These are phyloP conservation scores for Arrhamphus sclerolepis DNA, from an alignment of 2,797 vertebrate genomes.

Conservation along the genomic window DNA sequence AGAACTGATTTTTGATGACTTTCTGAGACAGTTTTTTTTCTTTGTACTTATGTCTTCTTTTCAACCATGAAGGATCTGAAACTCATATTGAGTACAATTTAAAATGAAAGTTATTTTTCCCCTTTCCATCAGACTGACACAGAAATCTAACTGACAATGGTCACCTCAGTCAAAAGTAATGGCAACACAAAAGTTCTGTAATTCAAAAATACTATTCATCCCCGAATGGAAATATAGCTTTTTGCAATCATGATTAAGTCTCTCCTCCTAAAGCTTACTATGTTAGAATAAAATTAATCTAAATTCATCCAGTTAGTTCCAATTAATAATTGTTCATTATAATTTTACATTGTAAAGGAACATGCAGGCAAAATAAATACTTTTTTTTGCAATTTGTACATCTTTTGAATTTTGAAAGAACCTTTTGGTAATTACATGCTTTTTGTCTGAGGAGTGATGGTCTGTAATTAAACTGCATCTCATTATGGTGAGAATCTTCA, in stretches of 20 bases:
- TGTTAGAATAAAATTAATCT: no score
- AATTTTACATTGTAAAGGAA: background rate
- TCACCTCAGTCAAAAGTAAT: constrained; percentile 30
- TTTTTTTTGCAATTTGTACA: background rate
- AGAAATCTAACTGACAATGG: background rate
- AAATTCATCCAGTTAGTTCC: background rate
- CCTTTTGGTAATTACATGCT: constrained; percentile 1
- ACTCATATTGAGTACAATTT: constrained; percentile 28
- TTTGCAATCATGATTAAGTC: no score
- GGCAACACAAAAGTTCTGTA: no score
- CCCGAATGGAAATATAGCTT: no score
- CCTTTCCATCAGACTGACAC: constrained; percentile 15
- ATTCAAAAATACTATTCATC: no score
- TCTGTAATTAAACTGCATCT: constrained; percentile 9
- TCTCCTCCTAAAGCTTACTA: no score
- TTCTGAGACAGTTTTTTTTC: no score
- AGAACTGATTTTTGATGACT: no score
- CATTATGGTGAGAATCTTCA: constrained; percentile 12
- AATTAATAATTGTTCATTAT: constrained; percentile 10
- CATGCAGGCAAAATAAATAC: no score
- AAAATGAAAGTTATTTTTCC: constrained; percentile 46
- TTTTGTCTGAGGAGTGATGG: constrained; percentile 2
- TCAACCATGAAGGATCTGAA: constrained; percentile 18
- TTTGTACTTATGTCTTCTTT: constrained; percentile 53
- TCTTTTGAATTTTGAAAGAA: constrained; percentile 6